phyloP scores from a whole-genome alignment of 1,140 invertebrate species.

The Cotesia chilonis region DNA sequence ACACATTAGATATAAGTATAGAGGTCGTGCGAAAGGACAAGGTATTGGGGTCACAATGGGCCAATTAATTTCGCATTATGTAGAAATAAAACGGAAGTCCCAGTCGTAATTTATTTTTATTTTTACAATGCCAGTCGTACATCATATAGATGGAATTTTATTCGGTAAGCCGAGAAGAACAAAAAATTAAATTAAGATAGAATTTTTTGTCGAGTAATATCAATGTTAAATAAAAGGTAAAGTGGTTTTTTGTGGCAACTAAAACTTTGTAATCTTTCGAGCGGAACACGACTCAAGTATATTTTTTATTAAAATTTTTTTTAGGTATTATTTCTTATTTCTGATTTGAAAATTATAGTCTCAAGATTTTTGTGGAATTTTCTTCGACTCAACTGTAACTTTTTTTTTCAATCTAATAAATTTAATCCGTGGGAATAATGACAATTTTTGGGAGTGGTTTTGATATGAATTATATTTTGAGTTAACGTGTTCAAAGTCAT shows the following conservation, averaged over 20 bases:
- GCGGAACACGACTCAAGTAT: constrained; percentile 40
- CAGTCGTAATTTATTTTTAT: no score
- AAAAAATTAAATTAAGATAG: constrained; percentile 1
- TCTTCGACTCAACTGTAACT: no score
- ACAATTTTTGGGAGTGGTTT: constrained; percentile 3
- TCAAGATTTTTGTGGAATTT: constrained; percentile 5
- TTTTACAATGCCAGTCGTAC: no score
- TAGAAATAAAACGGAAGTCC: not conserved
- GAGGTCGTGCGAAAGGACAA: constrained; percentile 12
- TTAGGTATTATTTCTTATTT: constrained; percentile 32
- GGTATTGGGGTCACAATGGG: constrained; percentile 2
- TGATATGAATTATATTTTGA: not conserved
- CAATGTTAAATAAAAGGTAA: not conserved
- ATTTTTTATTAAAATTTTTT: constrained; percentile 31
- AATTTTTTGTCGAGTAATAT: constrained; percentile 5
- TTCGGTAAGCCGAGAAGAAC: not conserved
- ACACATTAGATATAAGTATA: not conserved
- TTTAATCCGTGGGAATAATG: not conserved
- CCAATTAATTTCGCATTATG: constrained; percentile 9
- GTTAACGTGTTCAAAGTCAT: not conserved
- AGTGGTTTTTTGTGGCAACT: not conserved
- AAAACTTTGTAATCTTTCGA: constrained; percentile 39
- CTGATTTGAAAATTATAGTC: constrained; percentile 33
- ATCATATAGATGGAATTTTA: not conserved
- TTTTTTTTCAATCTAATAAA: not conserved